These are phyloP conservation scores for Sympetrum striolatum DNA, from an alignment of 2,888 invertebrate species.

Conservation along the genomic window DNA sequence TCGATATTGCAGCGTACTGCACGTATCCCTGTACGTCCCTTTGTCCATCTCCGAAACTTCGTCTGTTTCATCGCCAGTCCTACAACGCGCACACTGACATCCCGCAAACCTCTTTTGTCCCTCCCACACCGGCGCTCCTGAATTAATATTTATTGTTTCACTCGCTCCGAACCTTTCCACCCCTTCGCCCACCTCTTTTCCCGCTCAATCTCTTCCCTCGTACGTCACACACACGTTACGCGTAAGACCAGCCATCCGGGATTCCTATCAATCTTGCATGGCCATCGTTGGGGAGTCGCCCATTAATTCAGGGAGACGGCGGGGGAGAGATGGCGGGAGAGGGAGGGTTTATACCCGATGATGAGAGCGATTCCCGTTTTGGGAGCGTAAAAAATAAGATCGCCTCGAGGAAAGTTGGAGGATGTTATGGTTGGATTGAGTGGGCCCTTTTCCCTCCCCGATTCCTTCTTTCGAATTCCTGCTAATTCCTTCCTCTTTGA, in stretches of 20 bases:
- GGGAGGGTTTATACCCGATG: not conserved
- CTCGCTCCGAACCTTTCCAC: not conserved
- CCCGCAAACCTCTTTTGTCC: not conserved
- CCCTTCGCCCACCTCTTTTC: not conserved
- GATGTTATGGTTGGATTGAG: too few species aligned
- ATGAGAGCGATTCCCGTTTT: conserved; percentile 17
- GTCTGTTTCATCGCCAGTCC: not conserved
- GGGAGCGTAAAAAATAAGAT: not conserved
- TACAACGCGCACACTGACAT: not conserved
- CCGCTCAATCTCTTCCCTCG: not conserved
- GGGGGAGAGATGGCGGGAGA: not conserved
- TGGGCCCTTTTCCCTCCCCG: too few species aligned
- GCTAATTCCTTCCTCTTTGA: too few species aligned
- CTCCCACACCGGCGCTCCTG: not conserved
- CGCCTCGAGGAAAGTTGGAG: not conserved
- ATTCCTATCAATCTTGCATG: conserved; percentile 37
- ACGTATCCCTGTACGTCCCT: not conserved
- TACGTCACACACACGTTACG: not conserved
- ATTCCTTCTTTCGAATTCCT: too few species aligned
- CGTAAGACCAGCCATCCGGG: conserved; percentile 17
- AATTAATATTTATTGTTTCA: conserved; percentile 39
- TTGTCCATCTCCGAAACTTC: not conserved
- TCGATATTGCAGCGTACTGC: not conserved
- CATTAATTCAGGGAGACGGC: too few species aligned
- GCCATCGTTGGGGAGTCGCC: conserved; percentile 1